A percentile compares a stretch with the other conserved stretches of the same genome.
Evolutionary conservation across 2,888 invertebrate genomes (phyloP).

Genomic region (Ophioninae sp.): DNA sequence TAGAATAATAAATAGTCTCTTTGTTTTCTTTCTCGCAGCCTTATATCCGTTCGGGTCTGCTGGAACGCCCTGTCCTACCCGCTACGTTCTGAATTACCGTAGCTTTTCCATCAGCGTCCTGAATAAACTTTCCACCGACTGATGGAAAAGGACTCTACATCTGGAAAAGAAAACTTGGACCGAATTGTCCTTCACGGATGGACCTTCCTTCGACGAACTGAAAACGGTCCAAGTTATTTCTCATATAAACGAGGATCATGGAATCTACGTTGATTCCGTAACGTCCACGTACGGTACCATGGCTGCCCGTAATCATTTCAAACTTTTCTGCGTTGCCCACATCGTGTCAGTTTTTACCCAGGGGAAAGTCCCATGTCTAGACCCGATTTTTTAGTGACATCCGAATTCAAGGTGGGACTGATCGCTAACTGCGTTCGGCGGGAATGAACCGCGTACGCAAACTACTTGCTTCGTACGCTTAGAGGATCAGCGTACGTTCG

Average conservation of each 20-base stretch:
- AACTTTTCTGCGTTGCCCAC: not conserved
- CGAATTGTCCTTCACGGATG: conserved; percentile 22
- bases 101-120: conserved; percentile 62
- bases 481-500: not conserved
- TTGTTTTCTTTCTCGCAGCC: conserved; percentile 71
- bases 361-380: no score
- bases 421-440: no score
- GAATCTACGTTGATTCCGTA: not conserved
- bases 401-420: no score
- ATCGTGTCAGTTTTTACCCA: not conserved
- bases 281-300: not conserved
- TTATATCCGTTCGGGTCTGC: conserved; percentile 27
- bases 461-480: no score
- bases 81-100: conserved; percentile 21
- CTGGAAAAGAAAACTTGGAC: conserved; percentile 28
- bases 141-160: conserved; percentile 61
- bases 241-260: no score
- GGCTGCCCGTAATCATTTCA: not conserved
- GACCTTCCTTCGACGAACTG: conserved; percentile 6
- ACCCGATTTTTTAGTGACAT: not conserved
- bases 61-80: conserved; percentile 30
- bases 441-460: no score
- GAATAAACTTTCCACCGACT: conserved; percentile 70
- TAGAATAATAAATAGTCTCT: conserved; percentile 78
- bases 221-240: conserved; percentile 10